Evolutionary conservation across 2,113 vertebrate genomes (phyloP).

Genomic region (Bubo scandiacus): DNA sequence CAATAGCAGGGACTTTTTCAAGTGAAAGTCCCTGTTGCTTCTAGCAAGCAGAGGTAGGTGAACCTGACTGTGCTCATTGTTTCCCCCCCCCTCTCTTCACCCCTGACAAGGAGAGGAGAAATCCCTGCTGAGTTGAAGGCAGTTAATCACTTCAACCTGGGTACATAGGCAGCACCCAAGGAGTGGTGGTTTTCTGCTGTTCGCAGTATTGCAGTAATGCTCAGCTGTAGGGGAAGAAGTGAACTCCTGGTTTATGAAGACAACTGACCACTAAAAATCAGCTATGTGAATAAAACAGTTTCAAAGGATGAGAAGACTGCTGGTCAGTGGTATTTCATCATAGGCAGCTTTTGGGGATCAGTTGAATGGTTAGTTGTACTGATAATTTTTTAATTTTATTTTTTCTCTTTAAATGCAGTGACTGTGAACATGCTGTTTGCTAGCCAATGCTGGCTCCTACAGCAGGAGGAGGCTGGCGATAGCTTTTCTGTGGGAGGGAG

Average conservation of each 20-base stretch:
- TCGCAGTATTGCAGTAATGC: not conserved
- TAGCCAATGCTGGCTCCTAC: not conserved
- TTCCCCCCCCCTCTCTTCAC: not conserved
- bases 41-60: not conserved
- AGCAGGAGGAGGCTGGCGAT: not conserved
- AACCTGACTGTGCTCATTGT: accelerated
- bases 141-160: accelerated
- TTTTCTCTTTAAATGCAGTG: not conserved
- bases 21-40: not conserved
- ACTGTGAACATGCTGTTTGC: accelerated
- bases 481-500: not conserved
- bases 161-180: accelerated
- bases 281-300: accelerated
- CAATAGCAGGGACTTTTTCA: not conserved
- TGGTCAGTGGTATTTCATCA: not conserved
- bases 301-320: not conserved
- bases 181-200: not conserved
- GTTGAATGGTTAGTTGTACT: accelerated
- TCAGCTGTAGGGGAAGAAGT: accelerated
- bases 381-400: accelerated
- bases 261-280: accelerated
- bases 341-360: accelerated
- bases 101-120: not conserved
- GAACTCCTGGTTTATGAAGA: not conserved
- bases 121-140: not conserved